Evolutionary conservation across 2,797 vertebrate genomes (phyloP).

Genomic region (Loris lydekkerianus): DNA sequence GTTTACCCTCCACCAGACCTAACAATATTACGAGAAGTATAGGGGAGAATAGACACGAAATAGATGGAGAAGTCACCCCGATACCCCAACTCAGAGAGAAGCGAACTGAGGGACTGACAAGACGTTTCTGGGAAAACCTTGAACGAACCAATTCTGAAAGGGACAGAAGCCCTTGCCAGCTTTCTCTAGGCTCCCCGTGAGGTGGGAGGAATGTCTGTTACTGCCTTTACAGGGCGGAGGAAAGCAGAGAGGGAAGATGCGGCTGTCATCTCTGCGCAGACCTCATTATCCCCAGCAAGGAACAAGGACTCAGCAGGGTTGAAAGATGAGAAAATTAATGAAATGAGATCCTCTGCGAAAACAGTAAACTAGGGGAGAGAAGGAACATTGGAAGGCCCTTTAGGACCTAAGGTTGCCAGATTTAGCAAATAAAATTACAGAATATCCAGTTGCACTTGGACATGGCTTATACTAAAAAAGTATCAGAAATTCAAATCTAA

Average conservation of each 20-base stretch:
- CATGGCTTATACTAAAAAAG: not conserved
- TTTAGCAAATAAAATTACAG: not conserved
- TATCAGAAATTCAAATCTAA: conserved; percentile 40
- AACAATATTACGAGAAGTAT: not conserved
- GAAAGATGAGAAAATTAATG: not conserved
- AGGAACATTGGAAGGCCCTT: not conserved
- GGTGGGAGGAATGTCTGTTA: not conserved
- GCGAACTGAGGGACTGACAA: not conserved
- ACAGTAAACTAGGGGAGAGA: not conserved
- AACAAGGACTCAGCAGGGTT: not conserved
- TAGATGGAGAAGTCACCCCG: not conserved
- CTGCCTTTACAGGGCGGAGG: not conserved
- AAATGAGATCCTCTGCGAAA: not conserved
- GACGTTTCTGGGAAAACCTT: not conserved
- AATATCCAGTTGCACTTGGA: not conserved
- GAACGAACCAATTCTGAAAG: not conserved
- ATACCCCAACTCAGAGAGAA: not conserved
- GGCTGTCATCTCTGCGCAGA: not conserved
- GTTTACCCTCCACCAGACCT: too few relatives aligned
- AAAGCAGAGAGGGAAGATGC: not conserved
- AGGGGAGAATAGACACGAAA: not conserved
- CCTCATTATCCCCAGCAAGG: not conserved
- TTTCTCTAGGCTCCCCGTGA: not conserved
- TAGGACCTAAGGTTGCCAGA: not conserved
- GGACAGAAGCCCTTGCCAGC: not conserved